These are phyloP conservation scores for Catamblyrhynchus diadema DNA, from an alignment of 2,797 vertebrate genomes.

Conservation along the genomic window DNA sequence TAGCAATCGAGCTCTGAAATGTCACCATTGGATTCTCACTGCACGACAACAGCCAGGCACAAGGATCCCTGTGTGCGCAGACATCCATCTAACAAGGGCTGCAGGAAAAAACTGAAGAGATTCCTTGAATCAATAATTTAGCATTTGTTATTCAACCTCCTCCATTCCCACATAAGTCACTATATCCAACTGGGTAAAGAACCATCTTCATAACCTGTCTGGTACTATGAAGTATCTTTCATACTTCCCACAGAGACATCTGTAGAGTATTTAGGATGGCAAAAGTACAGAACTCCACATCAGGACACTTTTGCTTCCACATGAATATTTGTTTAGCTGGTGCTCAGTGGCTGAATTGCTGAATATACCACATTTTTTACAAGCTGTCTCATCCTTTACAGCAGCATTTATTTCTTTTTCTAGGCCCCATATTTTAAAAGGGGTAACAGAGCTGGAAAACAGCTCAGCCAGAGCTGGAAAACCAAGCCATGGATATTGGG, in stretches of 20 bases:
- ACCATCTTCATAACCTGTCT: not conserved
- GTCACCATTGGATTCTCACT: not conserved
- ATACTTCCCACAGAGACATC: slow-evolving; percentile 8
- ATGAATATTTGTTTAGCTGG: not conserved
- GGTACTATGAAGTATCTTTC: slow-evolving; percentile 1
- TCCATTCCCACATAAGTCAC: not conserved
- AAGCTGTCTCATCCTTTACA: not conserved
- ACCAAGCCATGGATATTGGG: not conserved
- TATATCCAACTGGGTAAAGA: slow-evolving; percentile 1
- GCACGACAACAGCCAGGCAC: not conserved
- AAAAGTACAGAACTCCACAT: not conserved
- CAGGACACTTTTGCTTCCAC: not conserved
- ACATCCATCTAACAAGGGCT: not conserved
- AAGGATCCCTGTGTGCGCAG: not conserved
- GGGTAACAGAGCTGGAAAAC: not conserved
- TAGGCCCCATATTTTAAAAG: not conserved
- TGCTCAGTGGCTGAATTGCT: not conserved
- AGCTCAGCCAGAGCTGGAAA: not conserved
- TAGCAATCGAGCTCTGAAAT: not conserved
- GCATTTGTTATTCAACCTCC: not conserved
- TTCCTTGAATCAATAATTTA: slow-evolving; percentile 28
- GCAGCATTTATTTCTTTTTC: not conserved
- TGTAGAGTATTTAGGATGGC: not conserved
- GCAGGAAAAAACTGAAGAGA: not conserved
- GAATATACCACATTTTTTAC: not conserved